Percentiles rank a stretch among this genome's conserved stretches.
Evolutionary conservation across 2,113 vertebrate genomes (phyloP).

Genomic region (Falcunculus frontatus): DNA sequence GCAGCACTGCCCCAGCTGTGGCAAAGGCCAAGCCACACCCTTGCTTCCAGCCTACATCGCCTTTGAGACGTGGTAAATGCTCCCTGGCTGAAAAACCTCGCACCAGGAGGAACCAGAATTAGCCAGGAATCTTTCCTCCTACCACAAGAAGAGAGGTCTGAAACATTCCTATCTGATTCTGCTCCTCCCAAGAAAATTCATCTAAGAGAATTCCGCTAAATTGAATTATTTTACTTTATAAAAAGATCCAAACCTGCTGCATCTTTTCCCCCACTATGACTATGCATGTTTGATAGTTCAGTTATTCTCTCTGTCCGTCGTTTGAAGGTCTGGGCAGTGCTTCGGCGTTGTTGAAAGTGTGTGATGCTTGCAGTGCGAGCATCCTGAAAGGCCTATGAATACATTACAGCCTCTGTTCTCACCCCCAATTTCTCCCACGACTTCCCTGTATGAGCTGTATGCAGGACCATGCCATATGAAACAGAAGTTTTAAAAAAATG

Average conservation of each 20-base stretch:
- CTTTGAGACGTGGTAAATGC: not conserved
- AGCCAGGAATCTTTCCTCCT: not conserved
- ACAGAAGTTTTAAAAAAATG: not conserved
- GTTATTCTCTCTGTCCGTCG: not conserved
- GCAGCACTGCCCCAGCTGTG: not conserved
- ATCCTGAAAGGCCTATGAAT: not conserved
- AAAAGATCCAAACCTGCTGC: not conserved
- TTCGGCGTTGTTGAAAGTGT: not conserved
- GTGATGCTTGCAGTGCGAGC: not conserved
- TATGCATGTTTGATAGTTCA: not conserved
- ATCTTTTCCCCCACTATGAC: rapidly evolving
- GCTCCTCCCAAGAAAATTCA: not conserved
- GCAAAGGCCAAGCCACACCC: not conserved
- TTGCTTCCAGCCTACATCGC: rapidly evolving
- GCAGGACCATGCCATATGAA: not conserved
- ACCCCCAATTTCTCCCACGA: not conserved
- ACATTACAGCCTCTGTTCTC: not conserved
- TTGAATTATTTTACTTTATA: not conserved
- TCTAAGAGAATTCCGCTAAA: not conserved
- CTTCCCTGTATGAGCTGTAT: not conserved
- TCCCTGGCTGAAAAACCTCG: not conserved
- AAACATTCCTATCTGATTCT: not conserved
- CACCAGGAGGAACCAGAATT: not conserved
- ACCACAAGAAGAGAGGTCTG: not conserved
- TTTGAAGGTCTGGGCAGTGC: not conserved